Evolutionary conservation across 2,888 invertebrate species (phyloP).

Genomic region (Periphyllus acericola): DNA sequence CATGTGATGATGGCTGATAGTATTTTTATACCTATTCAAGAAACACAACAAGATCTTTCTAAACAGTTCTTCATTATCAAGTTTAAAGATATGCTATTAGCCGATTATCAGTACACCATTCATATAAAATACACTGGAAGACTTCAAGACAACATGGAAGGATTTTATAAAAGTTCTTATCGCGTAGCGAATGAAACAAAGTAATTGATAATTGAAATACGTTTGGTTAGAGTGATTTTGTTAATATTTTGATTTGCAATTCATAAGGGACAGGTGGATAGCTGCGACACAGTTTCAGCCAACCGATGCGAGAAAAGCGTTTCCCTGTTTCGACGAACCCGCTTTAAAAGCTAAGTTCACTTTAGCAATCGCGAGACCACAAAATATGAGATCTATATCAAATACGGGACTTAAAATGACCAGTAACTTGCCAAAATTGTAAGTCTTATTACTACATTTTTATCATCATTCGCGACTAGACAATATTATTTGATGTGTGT

Average conservation of each 20-base stretch:
- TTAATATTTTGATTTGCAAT: not conserved
- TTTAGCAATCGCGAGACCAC: conserved; percentile 75
- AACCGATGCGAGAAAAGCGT: conserved; percentile 83
- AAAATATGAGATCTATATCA: conserved; percentile 75
- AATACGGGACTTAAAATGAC: conserved; percentile 73
- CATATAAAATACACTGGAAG: conserved; percentile 73
- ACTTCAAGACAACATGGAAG: conserved; percentile 74
- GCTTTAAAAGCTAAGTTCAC: conserved; percentile 85
- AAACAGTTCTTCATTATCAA: conserved; percentile 74
- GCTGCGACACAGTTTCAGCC: conserved; percentile 86
- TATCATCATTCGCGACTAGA: not conserved
- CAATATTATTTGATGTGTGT: not conserved
- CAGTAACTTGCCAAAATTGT: conserved; percentile 32
- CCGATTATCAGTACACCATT: conserved; percentile 70
- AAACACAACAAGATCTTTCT: conserved; percentile 70
- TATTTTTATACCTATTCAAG: conserved; percentile 72
- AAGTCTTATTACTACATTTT: not conserved
- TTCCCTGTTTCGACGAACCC: conserved; percentile 95
- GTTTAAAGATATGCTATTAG: conserved; percentile 69
- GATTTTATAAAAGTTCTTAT: conserved; percentile 79
- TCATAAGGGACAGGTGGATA: conserved; percentile 72
- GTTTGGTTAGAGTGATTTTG: not conserved
- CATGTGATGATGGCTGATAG: conserved; percentile 58
- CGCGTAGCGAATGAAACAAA: conserved; percentile 70
- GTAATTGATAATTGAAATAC: conserved; percentile 66